Conservation (phyloP, 1,140 invertebrate genomes). For the Amphibalanus amphitrite region DNA sequence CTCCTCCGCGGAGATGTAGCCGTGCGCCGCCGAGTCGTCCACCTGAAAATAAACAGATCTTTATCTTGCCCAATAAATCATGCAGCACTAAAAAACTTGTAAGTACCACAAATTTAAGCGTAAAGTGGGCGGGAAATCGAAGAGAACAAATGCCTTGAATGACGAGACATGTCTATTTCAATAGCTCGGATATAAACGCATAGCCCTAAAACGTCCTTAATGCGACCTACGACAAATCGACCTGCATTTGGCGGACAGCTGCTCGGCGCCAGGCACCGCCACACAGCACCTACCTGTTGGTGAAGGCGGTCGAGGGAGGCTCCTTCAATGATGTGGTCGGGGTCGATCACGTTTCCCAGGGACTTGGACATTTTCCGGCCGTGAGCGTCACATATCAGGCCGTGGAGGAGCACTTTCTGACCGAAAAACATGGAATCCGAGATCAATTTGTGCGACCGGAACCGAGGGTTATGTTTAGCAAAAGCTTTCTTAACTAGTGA, state of each 20-base stretch:
- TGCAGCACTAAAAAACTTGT: too few relatives aligned
- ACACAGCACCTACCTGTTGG: slow-evolving; percentile 6
- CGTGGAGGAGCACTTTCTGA: slow-evolving; percentile 53
- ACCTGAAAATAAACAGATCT: slow-evolving; percentile 5
- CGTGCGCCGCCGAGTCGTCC: background rate
- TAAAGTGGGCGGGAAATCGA: slow-evolving; percentile 7
- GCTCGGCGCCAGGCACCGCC: too few relatives aligned
- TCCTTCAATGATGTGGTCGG: slow-evolving; percentile 81
- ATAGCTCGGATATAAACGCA: too few relatives aligned
- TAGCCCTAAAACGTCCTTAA: too few relatives aligned
- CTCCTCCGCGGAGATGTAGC: slow-evolving; percentile 33
- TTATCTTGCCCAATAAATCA: slow-evolving; percentile 6
- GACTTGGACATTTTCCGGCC: slow-evolving; percentile 99
- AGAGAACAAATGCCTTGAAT: slow-evolving; percentile 10
- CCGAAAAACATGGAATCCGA: background rate
- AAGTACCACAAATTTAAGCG: too few relatives aligned
- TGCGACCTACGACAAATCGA: too few relatives aligned
- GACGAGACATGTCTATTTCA: too few relatives aligned
- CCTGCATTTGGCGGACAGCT: too few relatives aligned
- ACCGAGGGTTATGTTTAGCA: too few relatives aligned
- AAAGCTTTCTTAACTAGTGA: too few relatives aligned
- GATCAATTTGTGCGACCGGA: too few relatives aligned
- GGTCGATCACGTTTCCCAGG: slow-evolving; percentile 86
- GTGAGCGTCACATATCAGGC: slow-evolving; percentile 84
- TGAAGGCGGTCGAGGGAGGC: slow-evolving; percentile 28